phyloP scores from a whole-genome alignment of 1,140 invertebrate species.

The Eufriesea mexicana region DNA sequence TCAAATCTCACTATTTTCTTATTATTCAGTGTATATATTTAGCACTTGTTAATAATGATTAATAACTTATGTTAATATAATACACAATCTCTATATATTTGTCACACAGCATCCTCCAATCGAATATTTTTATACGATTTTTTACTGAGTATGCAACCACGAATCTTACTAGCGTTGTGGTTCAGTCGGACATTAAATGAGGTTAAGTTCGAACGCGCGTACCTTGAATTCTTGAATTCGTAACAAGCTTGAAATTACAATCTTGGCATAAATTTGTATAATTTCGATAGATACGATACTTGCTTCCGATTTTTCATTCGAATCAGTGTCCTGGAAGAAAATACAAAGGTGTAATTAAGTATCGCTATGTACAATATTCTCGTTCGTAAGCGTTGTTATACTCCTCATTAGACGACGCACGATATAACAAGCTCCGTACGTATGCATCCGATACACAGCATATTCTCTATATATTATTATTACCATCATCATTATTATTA shows the following conservation, averaged over 20 bases:
- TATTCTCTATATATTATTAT: conserved; percentile 59
- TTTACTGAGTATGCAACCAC: neutral
- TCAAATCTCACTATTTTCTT: neutral
- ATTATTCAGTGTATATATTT: too few species aligned
- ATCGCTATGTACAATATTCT: neutral
- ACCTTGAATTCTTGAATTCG: neutral
- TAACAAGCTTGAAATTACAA: neutral
- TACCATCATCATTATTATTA: conserved; percentile 51
- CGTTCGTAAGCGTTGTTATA: neutral
- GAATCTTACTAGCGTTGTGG: too few species aligned
- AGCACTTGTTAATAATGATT: neutral
- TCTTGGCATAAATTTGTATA: neutral
- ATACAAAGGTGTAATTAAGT: neutral
- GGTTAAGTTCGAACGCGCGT: neutral
- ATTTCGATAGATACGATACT: neutral
- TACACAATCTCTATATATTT: neutral
- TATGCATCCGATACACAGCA: conserved; percentile 64
- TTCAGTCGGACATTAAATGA: neutral
- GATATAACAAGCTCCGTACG: conserved; percentile 55
- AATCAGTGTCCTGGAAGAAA: too few species aligned
- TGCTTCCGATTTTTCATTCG: neutral
- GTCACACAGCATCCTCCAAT: neutral
- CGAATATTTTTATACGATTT: neutral
- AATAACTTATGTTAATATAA: neutral
- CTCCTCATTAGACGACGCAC: neutral